Evolutionary conservation across 2,113 vertebrate species (phyloP).

Genomic region (Globicephala melas): DNA sequence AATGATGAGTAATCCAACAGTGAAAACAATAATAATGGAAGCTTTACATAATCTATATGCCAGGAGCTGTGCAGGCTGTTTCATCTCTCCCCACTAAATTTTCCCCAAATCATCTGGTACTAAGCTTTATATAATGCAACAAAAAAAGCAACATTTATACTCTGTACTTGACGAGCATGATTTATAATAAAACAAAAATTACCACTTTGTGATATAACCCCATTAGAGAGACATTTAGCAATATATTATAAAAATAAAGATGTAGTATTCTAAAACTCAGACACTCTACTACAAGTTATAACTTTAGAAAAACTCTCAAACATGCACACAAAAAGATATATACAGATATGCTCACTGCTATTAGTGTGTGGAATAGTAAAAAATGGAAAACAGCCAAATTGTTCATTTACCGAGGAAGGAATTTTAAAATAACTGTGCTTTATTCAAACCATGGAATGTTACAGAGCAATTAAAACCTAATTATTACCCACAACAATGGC

Average conservation of each 20-base stretch:
- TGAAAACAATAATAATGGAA: not conserved
- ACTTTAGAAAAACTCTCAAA: not conserved
- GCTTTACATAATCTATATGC: not conserved
- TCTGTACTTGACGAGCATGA: not conserved
- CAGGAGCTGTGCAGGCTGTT: not conserved
- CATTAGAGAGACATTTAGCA: not conserved
- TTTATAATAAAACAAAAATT: conserved; percentile 17
- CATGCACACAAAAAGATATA: not conserved
- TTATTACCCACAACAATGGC: not conserved
- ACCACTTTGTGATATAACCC: not conserved
- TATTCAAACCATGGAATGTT: not conserved
- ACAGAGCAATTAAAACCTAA: not conserved
- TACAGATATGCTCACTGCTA: not conserved
- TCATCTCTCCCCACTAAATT: not conserved
- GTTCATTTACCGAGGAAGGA: not conserved
- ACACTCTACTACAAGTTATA: not conserved
- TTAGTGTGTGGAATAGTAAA: not conserved
- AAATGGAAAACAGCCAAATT: not conserved
- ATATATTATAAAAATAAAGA: not conserved
- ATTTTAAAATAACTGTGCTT: not conserved
- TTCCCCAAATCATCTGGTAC: not conserved
- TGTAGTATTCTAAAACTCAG: not conserved
- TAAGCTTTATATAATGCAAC: not conserved
- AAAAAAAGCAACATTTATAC: not conserved
- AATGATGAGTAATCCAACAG: not conserved